Evolutionary conservation across 2,888 invertebrate species (phyloP), one percentile per base, ranked within the genome.

Genomic region (Drosophila longiperda): DNA sequence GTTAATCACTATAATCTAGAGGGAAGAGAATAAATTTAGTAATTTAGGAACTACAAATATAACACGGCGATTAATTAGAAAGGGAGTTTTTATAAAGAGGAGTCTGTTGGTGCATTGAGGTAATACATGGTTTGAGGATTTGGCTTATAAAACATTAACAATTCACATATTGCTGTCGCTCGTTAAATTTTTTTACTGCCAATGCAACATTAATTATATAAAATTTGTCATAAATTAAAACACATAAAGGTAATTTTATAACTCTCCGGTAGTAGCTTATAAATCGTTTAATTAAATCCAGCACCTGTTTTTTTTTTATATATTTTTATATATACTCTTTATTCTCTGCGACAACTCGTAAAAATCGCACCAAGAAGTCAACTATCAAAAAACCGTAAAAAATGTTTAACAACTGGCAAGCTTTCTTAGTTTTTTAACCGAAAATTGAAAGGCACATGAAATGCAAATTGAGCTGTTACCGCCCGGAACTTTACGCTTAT

Each of bases 381-480:
- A 74, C 78, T 82, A 82, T 88, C 78, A 82, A 89, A 90, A 70
- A 69, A 60, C 64, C 72, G 75, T 87, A 78, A 87, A 90, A 53
- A 67, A 71, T 45, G 23, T 71, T 87, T 85, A 66, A 75, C 72
- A 73, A 63, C 90, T 73, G 64, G 60, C 54, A 50, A 61, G 59
- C 9, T 62, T 69, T 66, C 45, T 48, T 53, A 74, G 76, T 76
- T 76, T 80, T 54, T 60, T 32, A 66, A 61, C 11, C 72, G 11
- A 61, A 15, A 81, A 83, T 72, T 75, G 65, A 83, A 75, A 83
- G 54, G 76, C 69, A 57, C 26, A 59, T 53, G 77, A 87, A 87
- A 91, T 91, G 91, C 83, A 91, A 91, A 91, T 91, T 82, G 90
- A 89, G 84, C 70, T 82, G 80, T 82, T 73, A 66, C 61, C 68